Conservation (phyloP, 2,797 vertebrate genomes). For the Alectoris magna region DNA sequence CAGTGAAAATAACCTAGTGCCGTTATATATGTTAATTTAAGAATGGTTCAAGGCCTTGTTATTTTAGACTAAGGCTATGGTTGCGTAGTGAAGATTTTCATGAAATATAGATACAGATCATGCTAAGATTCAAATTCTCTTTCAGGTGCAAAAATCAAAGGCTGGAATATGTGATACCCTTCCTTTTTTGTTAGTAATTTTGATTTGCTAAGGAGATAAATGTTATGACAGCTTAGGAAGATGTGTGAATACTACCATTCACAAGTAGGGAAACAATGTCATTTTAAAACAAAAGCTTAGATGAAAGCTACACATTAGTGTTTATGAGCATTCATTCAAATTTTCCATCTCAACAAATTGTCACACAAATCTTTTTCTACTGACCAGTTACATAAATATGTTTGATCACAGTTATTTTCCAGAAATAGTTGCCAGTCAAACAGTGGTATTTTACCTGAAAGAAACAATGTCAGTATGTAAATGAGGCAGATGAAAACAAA, state of each 20-base stretch:
- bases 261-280: neutral
- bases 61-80: neutral
- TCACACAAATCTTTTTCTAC: neutral
- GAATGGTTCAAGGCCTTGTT: neutral
- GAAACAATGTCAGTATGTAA: neutral
- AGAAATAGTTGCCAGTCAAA: neutral
- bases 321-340: neutral
- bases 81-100: neutral
- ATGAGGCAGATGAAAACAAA: neutral
- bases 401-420: neutral
- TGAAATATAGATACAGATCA: neutral
- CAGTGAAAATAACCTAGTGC: neutral
- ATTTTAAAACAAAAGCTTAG: neutral
- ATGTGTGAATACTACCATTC: neutral
- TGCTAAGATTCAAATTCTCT: neutral
- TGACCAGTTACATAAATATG: neutral
- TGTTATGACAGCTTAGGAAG: neutral
- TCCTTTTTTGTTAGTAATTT: neutral
- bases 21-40: neutral
- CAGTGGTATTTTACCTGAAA: neutral
- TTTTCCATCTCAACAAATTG: neutral
- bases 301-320: neutral
- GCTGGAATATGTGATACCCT: neutral
- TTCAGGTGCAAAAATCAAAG: neutral
- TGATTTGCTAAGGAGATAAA: constrained; percentile 19